Evolutionary conservation across 2,888 invertebrate genomes (phyloP).

Genomic region (Erpobdella octoculata): DNA sequence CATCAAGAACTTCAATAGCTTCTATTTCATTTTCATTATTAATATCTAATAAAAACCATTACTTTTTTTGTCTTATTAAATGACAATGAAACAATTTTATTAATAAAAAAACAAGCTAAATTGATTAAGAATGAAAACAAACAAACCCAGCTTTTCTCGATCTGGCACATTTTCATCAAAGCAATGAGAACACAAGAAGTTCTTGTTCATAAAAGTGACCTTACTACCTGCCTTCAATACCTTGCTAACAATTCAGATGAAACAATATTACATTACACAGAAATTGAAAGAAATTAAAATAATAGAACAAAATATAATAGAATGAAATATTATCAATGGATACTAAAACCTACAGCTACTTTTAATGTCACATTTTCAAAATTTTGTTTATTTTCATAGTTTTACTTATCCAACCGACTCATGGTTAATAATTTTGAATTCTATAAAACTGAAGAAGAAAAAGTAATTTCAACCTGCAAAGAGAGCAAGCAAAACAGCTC

Average conservation of each 20-base stretch:
- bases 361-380: too few species aligned
- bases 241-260: background rate
- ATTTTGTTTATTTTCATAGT: too few species aligned
- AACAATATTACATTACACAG: background rate
- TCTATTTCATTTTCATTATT: too few species aligned
- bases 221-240: background rate
- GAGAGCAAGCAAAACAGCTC: slow-evolving; percentile 13
- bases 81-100: background rate
- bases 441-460: background rate
- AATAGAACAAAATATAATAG: too few species aligned
- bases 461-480: background rate
- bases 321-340: too few species aligned
- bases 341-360: too few species aligned
- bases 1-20: too few species aligned
- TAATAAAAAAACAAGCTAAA: background rate
- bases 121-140: background rate
- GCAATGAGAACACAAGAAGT: slow-evolving; percentile 14
- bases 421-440: background rate
- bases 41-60: too few species aligned
- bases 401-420: too few species aligned
- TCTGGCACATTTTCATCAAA: slow-evolving; percentile 6
- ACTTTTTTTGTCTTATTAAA: too few species aligned
- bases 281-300: background rate
- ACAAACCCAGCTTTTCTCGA: background rate
- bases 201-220: background rate